These are phyloP conservation scores for Cryptosula pallasiana DNA, from an alignment of 2,888 invertebrate species.

Conservation along the genomic window DNA sequence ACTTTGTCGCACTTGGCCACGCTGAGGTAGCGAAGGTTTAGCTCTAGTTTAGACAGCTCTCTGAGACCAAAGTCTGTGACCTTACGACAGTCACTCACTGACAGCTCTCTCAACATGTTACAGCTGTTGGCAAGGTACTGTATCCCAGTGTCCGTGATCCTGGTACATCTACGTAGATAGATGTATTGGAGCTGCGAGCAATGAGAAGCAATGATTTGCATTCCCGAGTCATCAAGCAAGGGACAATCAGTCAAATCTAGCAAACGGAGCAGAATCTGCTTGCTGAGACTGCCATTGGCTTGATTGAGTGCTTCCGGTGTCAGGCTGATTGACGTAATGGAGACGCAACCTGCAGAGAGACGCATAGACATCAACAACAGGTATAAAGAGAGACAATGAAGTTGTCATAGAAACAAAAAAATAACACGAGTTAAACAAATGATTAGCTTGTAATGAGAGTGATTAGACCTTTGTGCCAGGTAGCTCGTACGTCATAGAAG, in stretches of 20 bases:
- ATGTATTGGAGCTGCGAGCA: constrained; percentile 81
- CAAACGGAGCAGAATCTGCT: constrained; percentile 70
- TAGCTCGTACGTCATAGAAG: no score
- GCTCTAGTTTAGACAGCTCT: constrained; percentile 72
- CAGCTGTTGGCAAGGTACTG: constrained; percentile 87
- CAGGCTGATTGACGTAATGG: constrained; percentile 67
- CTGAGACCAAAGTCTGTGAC: constrained; percentile 83
- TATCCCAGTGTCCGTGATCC: constrained; percentile 86
- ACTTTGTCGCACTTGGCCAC: constrained; percentile 88
- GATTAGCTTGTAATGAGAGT: no score
- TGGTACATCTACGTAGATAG: constrained; percentile 78
- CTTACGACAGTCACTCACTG: constrained; percentile 79
- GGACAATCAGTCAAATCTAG: constrained; percentile 86
- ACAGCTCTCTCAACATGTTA: constrained; percentile 69
- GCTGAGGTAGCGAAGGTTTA: constrained; percentile 82
- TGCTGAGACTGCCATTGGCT: constrained; percentile 32
- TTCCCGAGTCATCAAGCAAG: constrained; percentile 74
- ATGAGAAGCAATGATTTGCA: constrained; percentile 75
- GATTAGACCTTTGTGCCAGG: no score
- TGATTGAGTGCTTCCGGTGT: constrained; percentile 43
- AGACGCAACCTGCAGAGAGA: constrained; percentile 61
- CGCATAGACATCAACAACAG: no score
- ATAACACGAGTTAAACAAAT: no score
- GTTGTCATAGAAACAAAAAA: no score
- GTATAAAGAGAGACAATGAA: no score